A percentile compares a stretch with the other conserved stretches of the same genome.
These are phyloP conservation scores for Bos taurus DNA, from an alignment of 2,113 vertebrate genomes.

Conservation along the genomic window DNA sequence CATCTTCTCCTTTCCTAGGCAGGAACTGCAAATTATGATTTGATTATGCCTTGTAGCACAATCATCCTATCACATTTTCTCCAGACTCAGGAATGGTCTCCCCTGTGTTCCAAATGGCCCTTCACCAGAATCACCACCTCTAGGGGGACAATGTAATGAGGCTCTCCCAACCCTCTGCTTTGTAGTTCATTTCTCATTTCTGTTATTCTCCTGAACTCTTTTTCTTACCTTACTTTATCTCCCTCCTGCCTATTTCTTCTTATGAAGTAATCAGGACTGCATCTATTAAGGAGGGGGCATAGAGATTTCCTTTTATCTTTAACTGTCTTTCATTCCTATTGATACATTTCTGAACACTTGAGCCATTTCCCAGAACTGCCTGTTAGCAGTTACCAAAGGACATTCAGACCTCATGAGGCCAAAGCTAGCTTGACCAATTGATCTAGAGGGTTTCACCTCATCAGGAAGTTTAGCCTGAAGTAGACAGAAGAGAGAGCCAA, in stretches of 20 bases:
- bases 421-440: background rate
- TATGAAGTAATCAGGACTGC: background rate
- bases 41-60: background rate
- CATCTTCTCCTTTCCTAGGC: background rate
- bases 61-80: background rate
- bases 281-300: background rate
- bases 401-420: background rate
- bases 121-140: background rate
- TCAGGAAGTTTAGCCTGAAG: background rate
- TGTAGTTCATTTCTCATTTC: background rate
- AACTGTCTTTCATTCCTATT: background rate
- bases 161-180: background rate
- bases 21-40: background rate
- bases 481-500: background rate
- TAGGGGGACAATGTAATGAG: background rate
- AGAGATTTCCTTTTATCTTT: background rate
- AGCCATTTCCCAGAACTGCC: background rate
- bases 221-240: background rate
- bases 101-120: background rate
- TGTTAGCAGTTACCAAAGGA: background rate
- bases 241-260: background rate
- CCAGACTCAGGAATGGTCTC: background rate
- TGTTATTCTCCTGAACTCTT: background rate
- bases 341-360: background rate
- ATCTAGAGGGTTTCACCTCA: background rate